phyloP scores from a whole-genome alignment of 2,113 vertebrate species.

The Acanthochromis polyacanthus region DNA sequence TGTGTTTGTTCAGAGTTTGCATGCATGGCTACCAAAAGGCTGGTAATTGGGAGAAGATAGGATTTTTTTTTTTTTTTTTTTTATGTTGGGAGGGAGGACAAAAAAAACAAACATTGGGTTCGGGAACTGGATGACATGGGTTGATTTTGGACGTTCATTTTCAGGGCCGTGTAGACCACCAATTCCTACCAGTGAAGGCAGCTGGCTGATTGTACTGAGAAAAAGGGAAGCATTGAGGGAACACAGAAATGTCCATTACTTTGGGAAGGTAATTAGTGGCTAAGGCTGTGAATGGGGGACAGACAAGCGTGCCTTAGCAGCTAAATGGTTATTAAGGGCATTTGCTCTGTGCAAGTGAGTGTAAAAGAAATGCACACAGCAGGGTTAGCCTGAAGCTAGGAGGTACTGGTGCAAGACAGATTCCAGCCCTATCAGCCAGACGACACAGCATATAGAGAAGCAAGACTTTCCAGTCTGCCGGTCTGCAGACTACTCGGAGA shows the following conservation, averaged over 20 bases:
- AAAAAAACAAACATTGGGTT: not conserved
- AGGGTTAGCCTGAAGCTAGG: constrained; percentile 52
- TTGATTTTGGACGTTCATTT: constrained; percentile 58
- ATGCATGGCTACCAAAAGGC: constrained; percentile 8
- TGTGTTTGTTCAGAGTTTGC: not conserved
- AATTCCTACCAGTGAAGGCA: constrained; percentile 64
- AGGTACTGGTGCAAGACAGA: constrained; percentile 48
- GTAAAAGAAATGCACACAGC: constrained; percentile 66
- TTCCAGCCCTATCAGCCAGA: constrained; percentile 34
- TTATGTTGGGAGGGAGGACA: not conserved
- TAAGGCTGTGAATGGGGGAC: constrained; percentile 75
- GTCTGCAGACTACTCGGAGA: not conserved
- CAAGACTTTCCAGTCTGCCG: constrained; percentile 8
- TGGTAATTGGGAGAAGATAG: constrained; percentile 12
- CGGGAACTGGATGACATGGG: constrained; percentile 7
- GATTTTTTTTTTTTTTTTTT: constrained; percentile 16
- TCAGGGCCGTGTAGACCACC: constrained; percentile 45
- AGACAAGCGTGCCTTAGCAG: constrained; percentile 80
- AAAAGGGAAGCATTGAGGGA: constrained; percentile 76
- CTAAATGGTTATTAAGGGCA: constrained; percentile 85
- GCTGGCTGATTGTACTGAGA: constrained; percentile 68
- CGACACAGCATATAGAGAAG: constrained; percentile 29
- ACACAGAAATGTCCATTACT: constrained; percentile 77
- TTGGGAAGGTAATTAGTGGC: constrained; percentile 82
- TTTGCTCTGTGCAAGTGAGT: constrained; percentile 75